Percentiles rank a stretch among this genome's conserved stretches.
phyloP scores from a whole-genome alignment of 37 sponge, comb jelly and placozoan genomes.

The Cliona cf. orientalis region DNA sequence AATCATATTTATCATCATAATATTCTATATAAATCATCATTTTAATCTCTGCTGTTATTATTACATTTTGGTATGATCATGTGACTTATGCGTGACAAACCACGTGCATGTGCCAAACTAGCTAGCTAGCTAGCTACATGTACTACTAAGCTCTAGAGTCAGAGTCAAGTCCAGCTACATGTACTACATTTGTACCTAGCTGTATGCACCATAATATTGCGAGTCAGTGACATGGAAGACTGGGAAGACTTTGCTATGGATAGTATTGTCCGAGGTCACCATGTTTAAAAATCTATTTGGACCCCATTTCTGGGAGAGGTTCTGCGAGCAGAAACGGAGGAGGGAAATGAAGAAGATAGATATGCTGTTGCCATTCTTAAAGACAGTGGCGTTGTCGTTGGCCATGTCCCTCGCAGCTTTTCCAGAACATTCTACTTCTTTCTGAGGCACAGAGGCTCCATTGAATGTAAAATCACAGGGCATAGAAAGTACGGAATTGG shows the following conservation, averaged over 20 bases:
- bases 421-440: conserved; percentile 44
- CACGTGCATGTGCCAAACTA: no score
- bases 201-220: background rate
- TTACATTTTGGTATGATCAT: no score
- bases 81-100: no score
- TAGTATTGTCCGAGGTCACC: conserved; percentile 23
- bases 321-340: conserved; percentile 16
- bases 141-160: no score
- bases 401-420: conserved; percentile 29
- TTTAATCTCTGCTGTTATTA: no score
- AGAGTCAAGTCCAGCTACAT: no score
- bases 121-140: no score
- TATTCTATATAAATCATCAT: no score
- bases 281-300: conserved; percentile 34
- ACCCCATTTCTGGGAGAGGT: conserved; percentile 28
- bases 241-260: background rate
- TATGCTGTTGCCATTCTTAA: conserved; percentile 35
- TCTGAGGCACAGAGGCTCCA: conserved; percentile 33
- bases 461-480: conserved; percentile 37
- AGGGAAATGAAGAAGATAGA: conserved; percentile 37
- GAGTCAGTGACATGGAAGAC: background rate
- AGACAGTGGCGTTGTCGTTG: conserved; percentile 18
- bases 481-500: conserved; percentile 38
- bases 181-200: no score
- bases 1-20: no score